Conservation (phyloP, 2,113 vertebrate species). For the Murina feae region DNA sequence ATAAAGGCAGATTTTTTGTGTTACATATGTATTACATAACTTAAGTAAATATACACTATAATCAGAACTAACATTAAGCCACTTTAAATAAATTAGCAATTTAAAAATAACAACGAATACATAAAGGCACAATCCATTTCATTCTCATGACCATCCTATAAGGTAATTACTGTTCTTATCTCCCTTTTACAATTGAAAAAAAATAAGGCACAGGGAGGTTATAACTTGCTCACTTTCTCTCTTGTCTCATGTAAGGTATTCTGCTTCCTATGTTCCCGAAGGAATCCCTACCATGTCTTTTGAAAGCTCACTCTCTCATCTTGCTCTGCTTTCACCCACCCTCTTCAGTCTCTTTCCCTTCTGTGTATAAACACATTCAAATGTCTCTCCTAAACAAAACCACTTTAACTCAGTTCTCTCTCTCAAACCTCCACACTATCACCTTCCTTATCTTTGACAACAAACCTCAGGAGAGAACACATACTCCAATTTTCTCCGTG, state of each 20-base stretch:
- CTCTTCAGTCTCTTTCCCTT: not conserved
- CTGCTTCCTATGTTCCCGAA: not conserved
- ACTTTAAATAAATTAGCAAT: not conserved
- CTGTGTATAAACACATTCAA: not conserved
- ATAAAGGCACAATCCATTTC: not conserved
- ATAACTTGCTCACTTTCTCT: not conserved
- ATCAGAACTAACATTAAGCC: not conserved
- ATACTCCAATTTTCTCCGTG: not conserved
- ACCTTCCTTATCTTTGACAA: not conserved
- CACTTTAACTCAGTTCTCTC: not conserved
- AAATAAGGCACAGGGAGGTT: not conserved
- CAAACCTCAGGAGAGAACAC: not conserved
- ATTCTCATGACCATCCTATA: not conserved
- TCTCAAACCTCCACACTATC: not conserved
- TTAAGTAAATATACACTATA: not conserved
- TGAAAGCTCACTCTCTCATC: not conserved
- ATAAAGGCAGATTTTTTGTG: not conserved
- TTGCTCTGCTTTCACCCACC: not conserved
- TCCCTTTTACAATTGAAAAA: slow-evolving; percentile 4
- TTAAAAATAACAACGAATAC: not conserved
- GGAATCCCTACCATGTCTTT: not conserved
- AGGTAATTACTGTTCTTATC: not conserved
- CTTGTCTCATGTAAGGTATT: not conserved
- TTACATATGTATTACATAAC: not conserved
- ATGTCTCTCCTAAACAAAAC: not conserved